Evolutionary conservation across 2,888 invertebrate species (phyloP), one percentile per base, ranked within the genome.

Genomic region (Tribolium freemani): DNA sequence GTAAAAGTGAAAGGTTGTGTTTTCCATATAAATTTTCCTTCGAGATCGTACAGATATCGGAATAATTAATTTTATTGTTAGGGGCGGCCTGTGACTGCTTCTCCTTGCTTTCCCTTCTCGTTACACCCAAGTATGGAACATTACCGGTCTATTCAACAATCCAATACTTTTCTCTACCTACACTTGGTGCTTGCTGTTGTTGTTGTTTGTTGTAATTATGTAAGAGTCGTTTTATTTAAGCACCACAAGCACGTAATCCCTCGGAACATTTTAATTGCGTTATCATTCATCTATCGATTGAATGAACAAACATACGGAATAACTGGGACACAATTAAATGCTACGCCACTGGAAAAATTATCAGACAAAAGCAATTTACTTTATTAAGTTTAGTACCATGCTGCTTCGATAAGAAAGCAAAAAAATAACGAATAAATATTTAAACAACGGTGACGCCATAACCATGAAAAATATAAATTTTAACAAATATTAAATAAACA

Each of bases 1-100:
- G 48, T 60, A 48, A 60, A 60, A 60, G 48, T 30, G 60, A 60
- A 60, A 60, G 60, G 60, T 48, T 44, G 5, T 13, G 31, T 54
- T 56, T 56, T 58, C 58, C 26, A 3, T 26, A 26, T 5, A 26
- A 45, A 46, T 46, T 58, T 58, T 46, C 46, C 58, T 11, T 45
- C 45, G n/a, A 45, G 11, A 45, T 45, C n/a, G 11, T 45, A 45
- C n/a, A 1, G 26, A 45, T 10, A 45, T 45, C 11, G 10, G 16
- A 48, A 57, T 57, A 57, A 38, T 57, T 57, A 38, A 48, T 48
- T 38, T 38, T 38, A 48, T 13, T 16, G 48, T 48, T 21, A 48
- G 48, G 48, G 58, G 48, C 48, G 30, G 44, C 46, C 16, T 48
- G 38, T n/a, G 20, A 8, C 45, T 58, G 38, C 38, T 45, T 44